These are phyloP conservation scores for Arctocebus calabarensis DNA, from an alignment of 2,797 vertebrate species.

Conservation along the genomic window DNA sequence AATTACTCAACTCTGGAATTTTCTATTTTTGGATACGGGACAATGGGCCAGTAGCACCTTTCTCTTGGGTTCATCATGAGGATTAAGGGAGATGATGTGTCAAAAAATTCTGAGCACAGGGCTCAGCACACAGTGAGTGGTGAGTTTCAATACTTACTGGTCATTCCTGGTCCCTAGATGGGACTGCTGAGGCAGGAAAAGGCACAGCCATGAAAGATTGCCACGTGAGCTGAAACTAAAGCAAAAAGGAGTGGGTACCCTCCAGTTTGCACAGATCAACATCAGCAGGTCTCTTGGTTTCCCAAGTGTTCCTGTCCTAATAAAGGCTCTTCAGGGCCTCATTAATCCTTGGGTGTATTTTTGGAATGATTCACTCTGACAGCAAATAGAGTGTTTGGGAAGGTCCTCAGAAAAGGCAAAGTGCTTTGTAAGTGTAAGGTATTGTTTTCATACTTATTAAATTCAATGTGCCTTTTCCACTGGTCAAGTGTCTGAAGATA, in stretches of 20 bases:
- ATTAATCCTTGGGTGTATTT: not conserved
- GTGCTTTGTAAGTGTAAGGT: not conserved
- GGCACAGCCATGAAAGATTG: accelerated
- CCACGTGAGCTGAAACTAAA: not conserved
- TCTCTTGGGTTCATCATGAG: not conserved
- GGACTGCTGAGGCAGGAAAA: not conserved
- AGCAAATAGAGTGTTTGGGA: conserved; percentile 31
- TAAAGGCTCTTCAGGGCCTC: not conserved
- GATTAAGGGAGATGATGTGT: not conserved
- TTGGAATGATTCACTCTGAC: conserved; percentile 34
- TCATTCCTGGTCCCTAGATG: not conserved
- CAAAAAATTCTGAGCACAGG: not conserved
- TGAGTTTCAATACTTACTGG: not conserved
- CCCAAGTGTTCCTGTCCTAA: not conserved
- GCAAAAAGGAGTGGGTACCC: not conserved
- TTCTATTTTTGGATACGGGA: not conserved
- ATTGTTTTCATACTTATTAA: not conserved
- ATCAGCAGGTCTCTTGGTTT: not conserved
- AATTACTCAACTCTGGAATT: not conserved
- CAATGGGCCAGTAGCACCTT: not conserved
- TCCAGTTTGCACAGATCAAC: not conserved
- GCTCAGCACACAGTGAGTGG: not conserved
- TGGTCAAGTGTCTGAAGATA: not conserved
- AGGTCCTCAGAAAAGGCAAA: conserved; percentile 29
- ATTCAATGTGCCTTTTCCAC: not conserved